Evolutionary conservation across 2,888 invertebrate genomes (phyloP).

Genomic region (Philereme vetulata): DNA sequence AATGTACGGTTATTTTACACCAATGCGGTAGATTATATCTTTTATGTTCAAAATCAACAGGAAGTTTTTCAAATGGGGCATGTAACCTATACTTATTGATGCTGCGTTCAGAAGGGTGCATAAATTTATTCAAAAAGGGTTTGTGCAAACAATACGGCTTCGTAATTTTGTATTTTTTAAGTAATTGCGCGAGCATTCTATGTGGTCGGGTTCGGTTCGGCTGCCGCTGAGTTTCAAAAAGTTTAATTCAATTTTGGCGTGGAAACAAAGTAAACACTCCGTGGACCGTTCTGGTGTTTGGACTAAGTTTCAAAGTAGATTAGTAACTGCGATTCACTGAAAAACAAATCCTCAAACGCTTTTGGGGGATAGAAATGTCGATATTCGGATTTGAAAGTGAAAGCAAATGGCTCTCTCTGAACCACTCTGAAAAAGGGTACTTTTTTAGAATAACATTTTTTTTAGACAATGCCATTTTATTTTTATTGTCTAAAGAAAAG

Average conservation of each 20-base stretch:
- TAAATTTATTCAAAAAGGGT: slow-evolving; percentile 78
- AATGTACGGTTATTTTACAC: slow-evolving; percentile 83
- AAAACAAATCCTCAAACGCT: slow-evolving; percentile 41
- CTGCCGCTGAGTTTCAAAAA: slow-evolving; percentile 51
- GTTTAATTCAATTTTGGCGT: slow-evolving; percentile 64
- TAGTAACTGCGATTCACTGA: slow-evolving; percentile 50
- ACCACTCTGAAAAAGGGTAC: background rate
- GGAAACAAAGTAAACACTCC: slow-evolving; percentile 60
- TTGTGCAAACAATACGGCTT: slow-evolving; percentile 65
- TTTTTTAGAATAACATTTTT: background rate
- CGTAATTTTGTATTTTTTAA: slow-evolving; percentile 56
- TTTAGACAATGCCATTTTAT: no score
- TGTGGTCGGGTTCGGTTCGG: slow-evolving; percentile 24
- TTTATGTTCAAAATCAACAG: slow-evolving; percentile 83
- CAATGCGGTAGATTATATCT: slow-evolving; percentile 82
- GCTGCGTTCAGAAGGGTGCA: slow-evolving; percentile 74
- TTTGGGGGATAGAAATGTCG: slow-evolving; percentile 31
- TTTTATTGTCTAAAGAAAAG: no score
- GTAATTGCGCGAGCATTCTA: slow-evolving; percentile 55
- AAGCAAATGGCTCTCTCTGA: slow-evolving; percentile 18
- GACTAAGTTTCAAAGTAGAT: slow-evolving; percentile 61
- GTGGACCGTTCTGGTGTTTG: slow-evolving; percentile 53
- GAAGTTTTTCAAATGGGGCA: slow-evolving; percentile 82
- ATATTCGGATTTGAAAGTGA: slow-evolving; percentile 35
- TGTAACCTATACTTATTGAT: slow-evolving; percentile 83